A percentile compares a stretch with the other conserved stretches of the same genome.
phyloP scores from a whole-genome alignment of 2,113 vertebrate species.

The Maccullochella peelii region DNA sequence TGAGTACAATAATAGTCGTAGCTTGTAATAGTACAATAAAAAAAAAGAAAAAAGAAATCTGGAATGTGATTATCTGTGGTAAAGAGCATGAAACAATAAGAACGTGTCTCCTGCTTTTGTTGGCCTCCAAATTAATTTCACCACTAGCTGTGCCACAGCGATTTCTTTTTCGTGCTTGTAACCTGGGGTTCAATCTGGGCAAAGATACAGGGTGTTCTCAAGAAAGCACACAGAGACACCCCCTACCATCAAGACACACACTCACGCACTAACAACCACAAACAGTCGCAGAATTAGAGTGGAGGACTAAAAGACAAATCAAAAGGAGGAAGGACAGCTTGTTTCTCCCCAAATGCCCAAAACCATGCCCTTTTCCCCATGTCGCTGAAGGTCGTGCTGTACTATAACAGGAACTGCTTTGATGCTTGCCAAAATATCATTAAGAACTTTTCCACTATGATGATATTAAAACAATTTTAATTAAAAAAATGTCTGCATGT shows the following conservation, averaged over 20 bases:
- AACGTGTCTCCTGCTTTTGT: conserved; percentile 79
- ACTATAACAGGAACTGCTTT: conserved; percentile 63
- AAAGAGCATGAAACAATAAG: conserved; percentile 65
- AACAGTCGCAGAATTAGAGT: conserved; percentile 51
- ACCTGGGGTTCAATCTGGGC: conserved; percentile 77
- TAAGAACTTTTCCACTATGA: conserved; percentile 72
- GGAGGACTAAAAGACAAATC: conserved; percentile 64
- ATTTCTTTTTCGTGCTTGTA: conserved; percentile 68
- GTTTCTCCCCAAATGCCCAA: conserved; percentile 72
- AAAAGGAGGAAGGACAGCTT: conserved; percentile 70
- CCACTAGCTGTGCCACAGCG: conserved; percentile 82
- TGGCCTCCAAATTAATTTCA: conserved; percentile 82
- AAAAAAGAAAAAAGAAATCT: conserved; percentile 33
- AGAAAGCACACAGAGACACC: conserved; percentile 69
- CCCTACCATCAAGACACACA: conserved; percentile 55
- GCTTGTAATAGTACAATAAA: conserved; percentile 17
- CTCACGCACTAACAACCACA: conserved; percentile 41
- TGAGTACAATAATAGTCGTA: background rate
- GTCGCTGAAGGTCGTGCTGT: conserved; percentile 74
- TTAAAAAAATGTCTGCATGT: conserved; percentile 76
- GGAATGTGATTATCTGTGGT: conserved; percentile 65
- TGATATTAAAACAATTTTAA: conserved; percentile 72
- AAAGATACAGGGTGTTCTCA: conserved; percentile 74
- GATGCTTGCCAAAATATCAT: conserved; percentile 76
- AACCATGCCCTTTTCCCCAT: conserved; percentile 65